Base-by-base conservation (phyloP, 2,797 vertebrate genomes). In the Trichosurus vulpecula region DNA sequence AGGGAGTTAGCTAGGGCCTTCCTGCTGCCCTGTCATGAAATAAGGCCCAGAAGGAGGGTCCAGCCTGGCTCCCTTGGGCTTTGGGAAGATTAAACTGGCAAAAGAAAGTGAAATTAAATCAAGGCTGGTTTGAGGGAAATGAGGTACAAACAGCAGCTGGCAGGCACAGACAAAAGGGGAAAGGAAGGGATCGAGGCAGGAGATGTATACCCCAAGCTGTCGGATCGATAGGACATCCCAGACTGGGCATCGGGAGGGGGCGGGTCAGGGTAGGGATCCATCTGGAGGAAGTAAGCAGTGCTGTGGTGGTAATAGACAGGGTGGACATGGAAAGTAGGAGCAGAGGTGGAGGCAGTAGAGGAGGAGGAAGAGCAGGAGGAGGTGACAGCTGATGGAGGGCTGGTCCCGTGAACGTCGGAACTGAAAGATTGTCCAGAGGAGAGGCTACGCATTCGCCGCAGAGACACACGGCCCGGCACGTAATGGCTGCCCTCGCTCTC, bases 221-320 rank as follows among this genome's bases (percentile, higher is more conserved):
- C 98, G 98, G 99, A 96, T 97, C 98, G 98, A 95, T 97, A 98
- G 95, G 98, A 98, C 93, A 96, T 98, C 97, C 98, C 98, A 96
- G 99, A 98, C 97, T 98, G 99, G 99, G 98, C 98, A 94, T 99
- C 99, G 96, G 99, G 99, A 98, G 98, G 98, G 98, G 99, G 98
- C 53, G 99, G 98, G 98, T 99, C 99, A 54, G 99, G 99, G 98
- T 99, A 99, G 98, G 99, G 98, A 96, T 99, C 99, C 99, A 99
- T 99, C 98, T 99, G 99, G 98, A 99, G 99, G 98, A 99, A 99
- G 98, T 99, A 98, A 97, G 99, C 99, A 98, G 99, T 99, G 97
- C 99, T 98, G 97, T 99, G 99, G 98, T 99, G 99, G 98, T 98
- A 97, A 98, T 99, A 99, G 98, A 99, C 98, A 97, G 99, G 99